Conservation (phyloP, 1,140 invertebrate species). For the Polyergus mexicanus region DNA sequence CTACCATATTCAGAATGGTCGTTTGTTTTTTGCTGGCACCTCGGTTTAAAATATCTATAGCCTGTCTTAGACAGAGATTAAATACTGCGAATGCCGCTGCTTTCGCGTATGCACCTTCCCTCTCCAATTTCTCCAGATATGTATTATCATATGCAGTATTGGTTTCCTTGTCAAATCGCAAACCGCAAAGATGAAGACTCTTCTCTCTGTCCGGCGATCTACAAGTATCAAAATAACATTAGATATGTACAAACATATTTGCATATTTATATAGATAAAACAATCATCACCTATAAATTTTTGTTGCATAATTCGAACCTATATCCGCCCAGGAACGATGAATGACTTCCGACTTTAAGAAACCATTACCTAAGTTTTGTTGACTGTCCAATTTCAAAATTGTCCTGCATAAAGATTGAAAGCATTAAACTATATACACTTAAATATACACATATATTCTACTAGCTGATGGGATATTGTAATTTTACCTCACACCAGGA, state of each 20-base stretch:
- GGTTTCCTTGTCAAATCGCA: constrained; percentile 91
- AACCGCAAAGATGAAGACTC: constrained; percentile 94
- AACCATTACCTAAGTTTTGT: constrained; percentile 78
- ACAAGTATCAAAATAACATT: constrained; percentile 50
- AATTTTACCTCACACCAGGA: constrained; percentile 89
- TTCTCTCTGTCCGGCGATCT: constrained; percentile 92
- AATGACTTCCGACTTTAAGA: constrained; percentile 82
- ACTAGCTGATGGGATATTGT: constrained; percentile 24
- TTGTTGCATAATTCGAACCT: constrained; percentile 83
- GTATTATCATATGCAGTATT: constrained; percentile 83
- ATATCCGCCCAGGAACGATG: constrained; percentile 84
- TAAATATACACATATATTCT: not conserved
- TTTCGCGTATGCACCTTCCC: constrained; percentile 90
- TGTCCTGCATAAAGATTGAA: constrained; percentile 76
- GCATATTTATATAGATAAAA: not conserved
- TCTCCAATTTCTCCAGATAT: constrained; percentile 89
- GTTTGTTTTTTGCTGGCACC: constrained; percentile 86
- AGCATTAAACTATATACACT: constrained; percentile 25
- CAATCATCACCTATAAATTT: constrained; percentile 82
- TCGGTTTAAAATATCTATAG: constrained; percentile 94
- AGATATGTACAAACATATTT: not conserved
- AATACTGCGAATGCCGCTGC: constrained; percentile 97
- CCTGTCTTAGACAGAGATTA: constrained; percentile 93
- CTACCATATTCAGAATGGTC: constrained; percentile 90
- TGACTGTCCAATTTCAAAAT: constrained; percentile 83